Conservation (phyloP, 2,888 invertebrate species). For the Zaprionus lineosus region DNA sequence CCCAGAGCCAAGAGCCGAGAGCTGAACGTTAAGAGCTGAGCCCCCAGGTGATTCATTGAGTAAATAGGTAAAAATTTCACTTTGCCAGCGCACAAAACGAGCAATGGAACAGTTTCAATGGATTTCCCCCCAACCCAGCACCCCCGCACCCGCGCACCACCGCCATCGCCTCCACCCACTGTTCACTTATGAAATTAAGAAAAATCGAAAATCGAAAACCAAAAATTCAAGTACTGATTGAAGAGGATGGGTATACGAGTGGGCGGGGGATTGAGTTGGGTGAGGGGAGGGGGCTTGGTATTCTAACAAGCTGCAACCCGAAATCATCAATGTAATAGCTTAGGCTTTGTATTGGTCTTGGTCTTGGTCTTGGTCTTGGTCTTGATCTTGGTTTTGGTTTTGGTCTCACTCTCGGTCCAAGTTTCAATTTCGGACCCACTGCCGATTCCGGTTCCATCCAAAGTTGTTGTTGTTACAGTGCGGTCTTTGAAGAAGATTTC, state of each 20-base stretch:
- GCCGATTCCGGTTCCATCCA: not conserved
- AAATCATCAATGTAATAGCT: slow-evolving; percentile 67
- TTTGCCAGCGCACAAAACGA: slow-evolving; percentile 41
- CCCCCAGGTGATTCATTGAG: slow-evolving; percentile 39
- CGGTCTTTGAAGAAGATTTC: slow-evolving; percentile 51
- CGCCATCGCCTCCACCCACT: not conserved
- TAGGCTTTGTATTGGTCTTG: no score
- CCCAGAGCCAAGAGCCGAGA: not conserved
- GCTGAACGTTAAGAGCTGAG: slow-evolving; percentile 9
- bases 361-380: no score
- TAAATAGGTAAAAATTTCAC: slow-evolving; percentile 68
- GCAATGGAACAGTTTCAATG: slow-evolving; percentile 16
- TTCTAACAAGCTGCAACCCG: slow-evolving; percentile 45
- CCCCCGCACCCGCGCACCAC: not conserved
- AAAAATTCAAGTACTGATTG: no score
- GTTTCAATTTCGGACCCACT: not conserved
- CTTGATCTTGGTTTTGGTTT: no score
- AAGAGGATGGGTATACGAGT: no score
- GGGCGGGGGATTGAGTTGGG: not conserved
- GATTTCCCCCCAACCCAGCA: no score
- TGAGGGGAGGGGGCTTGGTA: slow-evolving; percentile 3
- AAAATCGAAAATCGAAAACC: no score
- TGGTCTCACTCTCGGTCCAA: no score
- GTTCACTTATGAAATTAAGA: not conserved
- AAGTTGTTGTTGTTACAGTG: slow-evolving; percentile 7